These are phyloP conservation scores for Fissipunctia ypsillon DNA, from an alignment of 2,888 invertebrate species.

Conservation along the genomic window DNA sequence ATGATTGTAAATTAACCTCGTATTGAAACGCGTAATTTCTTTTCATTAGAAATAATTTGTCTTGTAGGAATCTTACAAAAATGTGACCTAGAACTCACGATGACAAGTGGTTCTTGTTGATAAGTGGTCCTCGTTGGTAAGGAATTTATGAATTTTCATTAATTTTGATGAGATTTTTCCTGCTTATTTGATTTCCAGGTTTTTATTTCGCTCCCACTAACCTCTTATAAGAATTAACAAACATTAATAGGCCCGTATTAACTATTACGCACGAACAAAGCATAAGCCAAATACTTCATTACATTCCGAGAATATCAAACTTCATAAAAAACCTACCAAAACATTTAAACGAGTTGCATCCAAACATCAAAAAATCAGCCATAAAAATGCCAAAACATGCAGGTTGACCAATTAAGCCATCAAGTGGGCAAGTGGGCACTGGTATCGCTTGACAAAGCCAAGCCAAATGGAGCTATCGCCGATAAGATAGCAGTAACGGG, in stretches of 20 bases:
- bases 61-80: constrained; percentile 53
- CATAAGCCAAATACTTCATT: constrained; percentile 12
- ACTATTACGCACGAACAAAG: not conserved
- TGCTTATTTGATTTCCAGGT: not conserved
- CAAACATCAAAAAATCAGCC: constrained; percentile 32
- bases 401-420: constrained; percentile 64
- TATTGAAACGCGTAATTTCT: constrained; percentile 71
- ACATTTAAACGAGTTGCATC: constrained; percentile 43
- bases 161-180: constrained; percentile 8
- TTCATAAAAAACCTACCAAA: constrained; percentile 14
- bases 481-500: constrained; percentile 71
- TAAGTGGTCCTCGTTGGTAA: constrained; percentile 17
- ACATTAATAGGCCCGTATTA: too few species aligned
- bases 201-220: not conserved
- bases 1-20: constrained; percentile 75
- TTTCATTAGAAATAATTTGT: constrained; percentile 58
- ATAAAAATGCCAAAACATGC: constrained; percentile 62
- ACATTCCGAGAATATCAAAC: constrained; percentile 11
- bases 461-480: constrained; percentile 64
- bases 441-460: constrained; percentile 58
- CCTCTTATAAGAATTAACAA: constrained; percentile 17
- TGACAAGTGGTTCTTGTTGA: constrained; percentile 18
- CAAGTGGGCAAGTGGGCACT: constrained; percentile 52
- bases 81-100: constrained; percentile 57
- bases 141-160: constrained; percentile 7